Percentiles rank a stretch among this genome's conserved stretches.
These are phyloP conservation scores for Dreissena rostriformis DNA, from an alignment of 1,140 invertebrate genomes.

Conservation along the genomic window DNA sequence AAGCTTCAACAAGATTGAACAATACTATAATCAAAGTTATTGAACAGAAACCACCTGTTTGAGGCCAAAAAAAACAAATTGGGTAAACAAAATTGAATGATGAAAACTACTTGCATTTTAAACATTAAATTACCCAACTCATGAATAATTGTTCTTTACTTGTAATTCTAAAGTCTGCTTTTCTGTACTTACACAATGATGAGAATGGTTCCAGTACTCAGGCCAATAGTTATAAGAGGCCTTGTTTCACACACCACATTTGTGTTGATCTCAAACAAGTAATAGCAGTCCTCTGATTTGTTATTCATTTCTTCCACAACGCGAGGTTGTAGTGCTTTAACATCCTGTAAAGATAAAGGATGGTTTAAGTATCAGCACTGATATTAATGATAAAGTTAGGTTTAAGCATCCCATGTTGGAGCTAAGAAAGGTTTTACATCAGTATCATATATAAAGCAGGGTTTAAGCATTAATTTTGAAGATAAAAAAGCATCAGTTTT, in stretches of 20 bases:
- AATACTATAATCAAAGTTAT: no score
- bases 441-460: neutral
- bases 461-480: neutral
- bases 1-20: no score
- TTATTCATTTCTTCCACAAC: neutral
- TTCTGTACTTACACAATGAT: neutral
- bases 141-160: no score
- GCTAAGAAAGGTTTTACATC: neutral
- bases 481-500: neutral
- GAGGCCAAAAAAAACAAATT: no score
- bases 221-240: neutral
- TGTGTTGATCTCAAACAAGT: constrained; percentile 5
- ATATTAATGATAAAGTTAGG: neutral
- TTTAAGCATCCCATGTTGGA: neutral
- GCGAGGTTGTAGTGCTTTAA: neutral
- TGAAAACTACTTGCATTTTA: no score
- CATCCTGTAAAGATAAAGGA: neutral
- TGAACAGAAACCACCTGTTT: no score
- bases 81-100: no score
- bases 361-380: neutral
- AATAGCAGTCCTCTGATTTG: neutral
- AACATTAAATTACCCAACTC: no score
- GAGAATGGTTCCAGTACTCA: neutral
- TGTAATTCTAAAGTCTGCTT: no score
- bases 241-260: neutral